Evolutionary conservation across 2,113 vertebrate species (phyloP).

Genomic region (Zingel zingel): DNA sequence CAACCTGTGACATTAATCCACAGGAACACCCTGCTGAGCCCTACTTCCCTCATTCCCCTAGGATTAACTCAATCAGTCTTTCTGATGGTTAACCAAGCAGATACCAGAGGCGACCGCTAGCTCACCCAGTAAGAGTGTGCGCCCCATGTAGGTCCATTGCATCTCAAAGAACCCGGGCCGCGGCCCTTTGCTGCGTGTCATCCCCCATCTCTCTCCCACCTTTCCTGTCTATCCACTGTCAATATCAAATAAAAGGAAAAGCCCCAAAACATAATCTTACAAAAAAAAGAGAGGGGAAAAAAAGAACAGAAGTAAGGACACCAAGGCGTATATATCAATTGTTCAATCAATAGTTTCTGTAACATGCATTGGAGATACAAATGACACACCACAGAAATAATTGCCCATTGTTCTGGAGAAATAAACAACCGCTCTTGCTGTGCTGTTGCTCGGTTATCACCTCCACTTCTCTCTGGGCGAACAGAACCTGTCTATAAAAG

Average conservation of each 20-base stretch:
- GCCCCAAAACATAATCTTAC: no score
- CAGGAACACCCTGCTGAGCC: constrained; percentile 19
- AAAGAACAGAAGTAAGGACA: background rate
- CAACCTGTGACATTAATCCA: constrained; percentile 69
- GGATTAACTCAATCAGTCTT: constrained; percentile 59
- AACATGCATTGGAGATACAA: constrained; percentile 11
- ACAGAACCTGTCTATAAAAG: background rate
- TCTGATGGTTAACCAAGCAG: constrained; percentile 47
- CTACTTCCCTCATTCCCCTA: constrained; percentile 15
- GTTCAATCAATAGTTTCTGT: constrained; percentile 10
- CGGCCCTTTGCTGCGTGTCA: no score
- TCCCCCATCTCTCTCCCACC: no score
- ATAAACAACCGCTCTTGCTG: constrained; percentile 16
- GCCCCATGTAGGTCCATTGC: no score
- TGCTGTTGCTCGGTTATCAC: constrained; percentile 15
- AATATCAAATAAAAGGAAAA: no score
- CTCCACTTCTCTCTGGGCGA: background rate
- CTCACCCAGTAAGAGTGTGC: no score
- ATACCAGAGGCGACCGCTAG: no score
- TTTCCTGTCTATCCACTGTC: no score
- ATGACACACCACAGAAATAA: constrained; percentile 15
- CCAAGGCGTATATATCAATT: background rate
- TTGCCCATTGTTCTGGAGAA: constrained; percentile 20
- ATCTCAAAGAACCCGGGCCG: no score
- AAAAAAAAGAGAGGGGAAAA: no score